A percentile compares a stretch with the other conserved stretches of the same genome.
Evolutionary conservation across 23 tunicate genomes (phyloP).

Genomic region (Diplosoma virens): DNA sequence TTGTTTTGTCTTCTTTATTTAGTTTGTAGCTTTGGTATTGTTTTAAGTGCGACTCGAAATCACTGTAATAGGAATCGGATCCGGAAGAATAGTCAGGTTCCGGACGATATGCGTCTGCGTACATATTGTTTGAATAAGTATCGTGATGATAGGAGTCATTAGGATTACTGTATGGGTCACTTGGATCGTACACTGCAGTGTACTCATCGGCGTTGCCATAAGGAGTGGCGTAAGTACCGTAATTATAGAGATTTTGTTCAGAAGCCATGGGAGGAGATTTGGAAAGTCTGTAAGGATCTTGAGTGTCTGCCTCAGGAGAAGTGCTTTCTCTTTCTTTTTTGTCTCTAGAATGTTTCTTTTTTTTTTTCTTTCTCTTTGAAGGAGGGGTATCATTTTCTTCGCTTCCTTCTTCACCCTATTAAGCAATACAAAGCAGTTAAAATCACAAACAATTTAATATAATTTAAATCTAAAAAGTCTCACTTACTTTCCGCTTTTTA

Average conservation of each 20-base stretch:
- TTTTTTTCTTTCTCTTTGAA: constrained; percentile 52
- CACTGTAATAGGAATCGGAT: constrained; percentile 72
- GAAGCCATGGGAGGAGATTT: constrained; percentile 62
- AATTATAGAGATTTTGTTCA: constrained; percentile 32
- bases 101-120: constrained; percentile 23
- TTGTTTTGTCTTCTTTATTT: constrained; percentile 10
- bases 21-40: constrained; percentile 80
- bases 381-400: constrained; percentile 67
- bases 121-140: neutral
- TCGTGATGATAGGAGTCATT: no score
- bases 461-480: neutral
- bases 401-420: constrained; percentile 44
- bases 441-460: neutral
- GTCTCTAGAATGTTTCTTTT: constrained; percentile 66
- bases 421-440: neutral
- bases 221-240: constrained; percentile 27
- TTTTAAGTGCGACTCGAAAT: constrained; percentile 78
- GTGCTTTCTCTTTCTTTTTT: constrained; percentile 56
- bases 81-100: constrained; percentile 51
- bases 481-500: constrained; percentile 79
- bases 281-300: constrained; percentile 3
- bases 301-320: constrained; percentile 42
- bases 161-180: neutral
- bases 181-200: constrained; percentile 1
- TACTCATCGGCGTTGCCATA: neutral